phyloP scores from a whole-genome alignment of 2,113 vertebrate genomes.

The Proterorhinus semilunaris region DNA sequence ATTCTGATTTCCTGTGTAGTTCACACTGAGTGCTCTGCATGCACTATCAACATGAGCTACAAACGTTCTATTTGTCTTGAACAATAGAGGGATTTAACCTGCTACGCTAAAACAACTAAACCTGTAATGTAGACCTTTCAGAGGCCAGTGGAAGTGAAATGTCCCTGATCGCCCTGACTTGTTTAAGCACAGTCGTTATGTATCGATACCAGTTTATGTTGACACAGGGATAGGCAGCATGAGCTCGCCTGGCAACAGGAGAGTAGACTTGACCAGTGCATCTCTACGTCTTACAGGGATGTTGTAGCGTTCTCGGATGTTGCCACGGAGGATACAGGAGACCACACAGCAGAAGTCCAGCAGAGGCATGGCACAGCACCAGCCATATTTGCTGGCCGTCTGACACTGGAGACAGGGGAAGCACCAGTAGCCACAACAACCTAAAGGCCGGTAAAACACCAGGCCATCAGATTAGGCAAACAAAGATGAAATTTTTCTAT shows the following conservation, averaged over 20 bases:
- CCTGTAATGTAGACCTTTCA: background rate
- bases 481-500: background rate
- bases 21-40: too few relatives aligned
- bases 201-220: too few relatives aligned
- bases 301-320: slow-evolving; percentile 55
- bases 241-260: too few relatives aligned
- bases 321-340: slow-evolving; percentile 58
- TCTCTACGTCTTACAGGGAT: slow-evolving; percentile 61
- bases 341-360: slow-evolving; percentile 64
- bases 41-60: background rate
- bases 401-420: slow-evolving; percentile 77
- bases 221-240: too few relatives aligned
- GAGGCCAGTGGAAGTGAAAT: background rate
- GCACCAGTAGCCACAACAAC: slow-evolving; percentile 65
- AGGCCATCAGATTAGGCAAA: background rate
- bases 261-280: background rate
- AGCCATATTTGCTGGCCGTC: slow-evolving; percentile 55
- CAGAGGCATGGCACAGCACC: slow-evolving; percentile 66
- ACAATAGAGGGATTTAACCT: background rate
- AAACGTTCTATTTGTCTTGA: too few relatives aligned
- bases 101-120: background rate
- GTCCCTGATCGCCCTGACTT: background rate
- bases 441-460: slow-evolving; percentile 23
- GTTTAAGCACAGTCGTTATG: background rate
- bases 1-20: too few relatives aligned